A percentile compares a stretch with the other conserved stretches of the same genome.
These are phyloP conservation scores for Trididemnum nubilum DNA, from an alignment of 23 tunicate species.

Conservation along the genomic window DNA sequence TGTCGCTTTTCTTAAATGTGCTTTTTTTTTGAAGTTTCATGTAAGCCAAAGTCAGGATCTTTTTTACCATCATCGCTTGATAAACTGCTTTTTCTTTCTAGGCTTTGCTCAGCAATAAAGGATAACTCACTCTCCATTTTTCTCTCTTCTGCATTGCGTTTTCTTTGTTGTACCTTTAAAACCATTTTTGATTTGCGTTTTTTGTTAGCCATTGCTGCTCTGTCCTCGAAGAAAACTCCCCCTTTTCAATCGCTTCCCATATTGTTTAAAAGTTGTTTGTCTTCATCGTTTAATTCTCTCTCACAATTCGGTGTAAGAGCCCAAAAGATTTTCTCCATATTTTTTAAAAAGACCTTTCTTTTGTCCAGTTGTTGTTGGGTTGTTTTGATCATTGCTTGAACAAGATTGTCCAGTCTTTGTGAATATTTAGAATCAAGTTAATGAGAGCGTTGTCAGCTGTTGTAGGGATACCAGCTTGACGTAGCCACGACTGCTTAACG, in stretches of 20 bases:
- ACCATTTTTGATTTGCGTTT: constrained; percentile 4
- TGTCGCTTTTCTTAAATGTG: constrained; percentile 4
- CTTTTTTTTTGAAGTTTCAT: neutral
- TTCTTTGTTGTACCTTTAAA: constrained; percentile 10
- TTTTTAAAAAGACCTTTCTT: neutral
- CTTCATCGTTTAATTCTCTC: constrained; percentile 13
- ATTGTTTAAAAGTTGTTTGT: neutral
- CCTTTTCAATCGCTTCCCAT: constrained; percentile 14
- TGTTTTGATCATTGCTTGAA: constrained; percentile 12
- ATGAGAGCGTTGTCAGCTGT: neutral
- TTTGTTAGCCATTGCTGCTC: constrained; percentile 7
- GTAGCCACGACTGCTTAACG: neutral
- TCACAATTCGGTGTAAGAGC: constrained; percentile 19
- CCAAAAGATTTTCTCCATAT: constrained; percentile 4
- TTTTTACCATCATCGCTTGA: constrained; percentile 18
- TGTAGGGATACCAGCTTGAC: neutral
- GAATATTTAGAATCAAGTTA: constrained; percentile 12
- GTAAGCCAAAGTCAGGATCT: constrained; percentile 7
- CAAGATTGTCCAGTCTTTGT: constrained; percentile 6
- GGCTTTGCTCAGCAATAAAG: neutral
- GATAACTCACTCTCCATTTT: neutral
- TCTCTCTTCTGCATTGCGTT: neutral
- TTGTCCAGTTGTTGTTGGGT: constrained; percentile 16
- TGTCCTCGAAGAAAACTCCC: constrained; percentile 4
- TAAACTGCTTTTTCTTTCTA: constrained; percentile 1